Evolutionary conservation across 2,797 vertebrate species (phyloP).

Genomic region (Amblyraja radiata): DNA sequence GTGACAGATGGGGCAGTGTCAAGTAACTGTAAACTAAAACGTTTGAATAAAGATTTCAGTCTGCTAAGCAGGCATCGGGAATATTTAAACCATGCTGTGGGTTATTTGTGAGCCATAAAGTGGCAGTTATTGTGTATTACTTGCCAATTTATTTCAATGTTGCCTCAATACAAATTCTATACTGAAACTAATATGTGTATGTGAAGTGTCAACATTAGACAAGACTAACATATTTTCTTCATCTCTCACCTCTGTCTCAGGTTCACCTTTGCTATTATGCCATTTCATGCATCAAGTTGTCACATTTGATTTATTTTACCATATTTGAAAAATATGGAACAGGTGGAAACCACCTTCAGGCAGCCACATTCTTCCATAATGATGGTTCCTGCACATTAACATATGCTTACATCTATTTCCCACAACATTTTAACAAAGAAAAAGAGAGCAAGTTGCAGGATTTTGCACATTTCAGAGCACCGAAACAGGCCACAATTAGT

Average conservation of each 20-base stretch:
- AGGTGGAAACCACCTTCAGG: neutral
- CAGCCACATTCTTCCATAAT: neutral
- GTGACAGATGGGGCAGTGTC: neutral
- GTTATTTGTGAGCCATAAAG: too few relatives aligned
- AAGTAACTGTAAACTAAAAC: neutral
- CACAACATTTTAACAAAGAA: neutral
- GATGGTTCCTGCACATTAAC: neutral
- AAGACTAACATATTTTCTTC: neutral
- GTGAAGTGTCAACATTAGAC: neutral
- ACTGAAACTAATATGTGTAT: neutral
- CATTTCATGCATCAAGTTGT: neutral
- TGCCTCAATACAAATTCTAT: neutral
- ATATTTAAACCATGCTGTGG: neutral
- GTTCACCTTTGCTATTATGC: neutral
- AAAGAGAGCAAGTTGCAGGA: neutral
- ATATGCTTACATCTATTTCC: neutral
- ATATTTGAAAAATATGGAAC: neutral
- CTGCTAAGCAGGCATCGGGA: neutral
- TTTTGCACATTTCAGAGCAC: neutral
- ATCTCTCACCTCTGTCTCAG: neutral
- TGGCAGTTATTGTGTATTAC: neutral
- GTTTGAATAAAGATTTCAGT: neutral
- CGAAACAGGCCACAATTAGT: neutral
- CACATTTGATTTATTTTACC: neutral
- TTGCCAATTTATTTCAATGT: neutral